A percentile compares a stretch with the other conserved stretches of the same genome.
Evolutionary conservation across 2,113 vertebrate species (phyloP).

Genomic region (Sardina pilchardus): DNA sequence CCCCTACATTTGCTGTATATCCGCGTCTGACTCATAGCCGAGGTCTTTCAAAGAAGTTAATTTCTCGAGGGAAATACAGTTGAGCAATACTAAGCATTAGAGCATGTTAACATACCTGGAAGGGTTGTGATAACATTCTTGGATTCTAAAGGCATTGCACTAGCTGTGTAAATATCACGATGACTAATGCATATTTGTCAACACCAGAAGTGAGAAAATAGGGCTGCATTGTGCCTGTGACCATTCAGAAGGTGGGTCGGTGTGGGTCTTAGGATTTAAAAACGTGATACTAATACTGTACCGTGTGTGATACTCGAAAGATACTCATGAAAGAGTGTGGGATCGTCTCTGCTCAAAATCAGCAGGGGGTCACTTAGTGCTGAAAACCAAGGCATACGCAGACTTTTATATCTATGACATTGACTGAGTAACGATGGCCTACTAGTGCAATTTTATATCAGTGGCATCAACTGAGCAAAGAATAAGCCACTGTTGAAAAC

Average conservation of each 20-base stretch:
- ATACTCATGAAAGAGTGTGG: conserved; percentile 71
- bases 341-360: conserved; percentile 74
- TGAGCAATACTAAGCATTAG: not conserved
- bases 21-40: not conserved
- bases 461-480: not conserved
- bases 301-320: conserved; percentile 68
- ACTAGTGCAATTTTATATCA: not conserved
- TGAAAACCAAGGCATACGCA: conserved; percentile 71
- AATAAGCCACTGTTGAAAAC: not conserved
- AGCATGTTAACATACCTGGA: conserved; percentile 9
- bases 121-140: conserved; percentile 11
- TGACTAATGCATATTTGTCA: conserved; percentile 5
- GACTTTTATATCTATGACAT: conserved; percentile 53
- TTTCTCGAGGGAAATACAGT: conserved; percentile 45
- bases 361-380: conserved; percentile 72
- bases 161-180: conserved; percentile 4
- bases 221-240: conserved; percentile 13
- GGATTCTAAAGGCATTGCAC: not conserved
- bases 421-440: not conserved
- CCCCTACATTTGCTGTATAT: not conserved
- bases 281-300: conserved; percentile 66
- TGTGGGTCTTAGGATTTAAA: conserved; percentile 36
- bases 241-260: conserved; percentile 10
- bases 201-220: not conserved
- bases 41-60: conserved; percentile 43